Percentiles rank a stretch among this genome's conserved stretches.
These are phyloP conservation scores for Idaea straminata DNA, from an alignment of 2,888 invertebrate genomes.

Conservation along the genomic window DNA sequence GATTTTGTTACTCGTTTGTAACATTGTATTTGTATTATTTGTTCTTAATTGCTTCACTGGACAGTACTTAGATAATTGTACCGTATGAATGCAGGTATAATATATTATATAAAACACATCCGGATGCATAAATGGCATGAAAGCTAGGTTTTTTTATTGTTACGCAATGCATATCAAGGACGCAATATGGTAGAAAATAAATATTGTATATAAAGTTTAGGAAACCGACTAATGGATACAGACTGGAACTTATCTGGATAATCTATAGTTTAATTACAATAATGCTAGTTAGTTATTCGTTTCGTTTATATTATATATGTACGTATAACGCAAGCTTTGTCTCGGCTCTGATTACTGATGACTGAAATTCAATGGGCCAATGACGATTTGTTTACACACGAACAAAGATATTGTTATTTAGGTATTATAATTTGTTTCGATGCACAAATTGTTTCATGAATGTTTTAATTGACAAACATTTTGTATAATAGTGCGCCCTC, in stretches of 20 bases:
- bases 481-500: constrained; percentile 4
- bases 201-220: constrained; percentile 77
- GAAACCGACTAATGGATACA: constrained; percentile 71
- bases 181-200: constrained; percentile 81
- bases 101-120: constrained; percentile 42
- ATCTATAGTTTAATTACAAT: constrained; percentile 75
- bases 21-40: constrained; percentile 67
- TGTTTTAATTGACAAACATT: constrained; percentile 27
- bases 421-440: constrained; percentile 53
- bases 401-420: constrained; percentile 42
- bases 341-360: constrained; percentile 45
- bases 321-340: constrained; percentile 61
- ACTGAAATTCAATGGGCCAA: constrained; percentile 76
- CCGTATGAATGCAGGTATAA: constrained; percentile 44
- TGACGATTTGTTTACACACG: constrained; percentile 61
- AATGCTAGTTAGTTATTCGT: constrained; percentile 74
- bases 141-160: constrained; percentile 79
- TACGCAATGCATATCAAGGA: constrained; percentile 80
- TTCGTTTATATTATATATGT: constrained; percentile 41
- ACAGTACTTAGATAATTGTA: constrained; percentile 67
- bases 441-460: constrained; percentile 59
- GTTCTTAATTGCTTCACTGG: constrained; percentile 71
- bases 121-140: constrained; percentile 67
- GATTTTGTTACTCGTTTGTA: constrained; percentile 62
- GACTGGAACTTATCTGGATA: constrained; percentile 74